A percentile compares a stretch with the other conserved stretches of the same genome.
Evolutionary conservation across 2,888 invertebrate genomes (phyloP).

Genomic region (Linnaemya vulpina): DNA sequence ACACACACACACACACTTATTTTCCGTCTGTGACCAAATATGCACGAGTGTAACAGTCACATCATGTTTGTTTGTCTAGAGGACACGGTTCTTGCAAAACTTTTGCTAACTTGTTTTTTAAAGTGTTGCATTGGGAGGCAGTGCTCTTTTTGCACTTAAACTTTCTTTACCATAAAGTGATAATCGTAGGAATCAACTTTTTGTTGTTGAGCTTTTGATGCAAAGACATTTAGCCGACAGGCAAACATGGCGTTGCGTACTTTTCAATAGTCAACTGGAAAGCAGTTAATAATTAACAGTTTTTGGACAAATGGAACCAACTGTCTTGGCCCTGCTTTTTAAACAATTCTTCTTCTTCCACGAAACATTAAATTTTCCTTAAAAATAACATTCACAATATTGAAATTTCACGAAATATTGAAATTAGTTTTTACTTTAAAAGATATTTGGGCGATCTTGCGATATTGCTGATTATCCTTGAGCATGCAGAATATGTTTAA

Average conservation of each 20-base stretch:
- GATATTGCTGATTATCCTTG: no score
- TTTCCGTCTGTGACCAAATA: conserved; percentile 35
- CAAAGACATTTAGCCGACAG: conserved; percentile 41
- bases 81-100: conserved; percentile 51
- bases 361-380: no score
- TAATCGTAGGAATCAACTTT: conserved; percentile 52
- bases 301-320: neutral
- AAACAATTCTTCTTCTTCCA: neutral
- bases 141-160: conserved; percentile 56
- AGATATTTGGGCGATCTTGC: no score
- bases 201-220: conserved; percentile 24
- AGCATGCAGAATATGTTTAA: no score
- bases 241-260: conserved; percentile 21
- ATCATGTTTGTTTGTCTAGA: conserved; percentile 46
- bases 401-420: neutral
- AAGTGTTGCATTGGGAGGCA: conserved; percentile 70
- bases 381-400: neutral
- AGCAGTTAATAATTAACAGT: conserved; percentile 47
- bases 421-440: no score
- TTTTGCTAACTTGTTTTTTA: conserved; percentile 55
- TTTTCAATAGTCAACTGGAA: neutral
- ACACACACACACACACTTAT: conserved; percentile 37
- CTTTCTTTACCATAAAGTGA: conserved; percentile 59
- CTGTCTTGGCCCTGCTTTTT: neutral
- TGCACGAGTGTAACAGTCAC: conserved; percentile 19